Percentiles rank a stretch among this genome's conserved stretches.
phyloP scores from a whole-genome alignment of 2,113 vertebrate species.

The Callocephalon fimbriatum region DNA sequence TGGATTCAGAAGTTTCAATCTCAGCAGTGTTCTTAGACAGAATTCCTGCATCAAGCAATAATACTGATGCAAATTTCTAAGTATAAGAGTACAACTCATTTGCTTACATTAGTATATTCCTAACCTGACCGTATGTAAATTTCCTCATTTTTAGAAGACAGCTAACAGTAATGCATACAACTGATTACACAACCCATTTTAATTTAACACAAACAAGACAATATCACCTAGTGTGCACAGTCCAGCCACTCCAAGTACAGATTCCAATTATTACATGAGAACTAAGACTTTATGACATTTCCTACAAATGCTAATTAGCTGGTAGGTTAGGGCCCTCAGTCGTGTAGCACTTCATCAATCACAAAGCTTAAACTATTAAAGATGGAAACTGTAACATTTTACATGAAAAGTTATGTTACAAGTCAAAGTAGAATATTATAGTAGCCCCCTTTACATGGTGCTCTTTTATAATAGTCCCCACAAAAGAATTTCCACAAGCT shows the following conservation, averaged over 20 bases:
- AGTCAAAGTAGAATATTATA: conserved; percentile 35
- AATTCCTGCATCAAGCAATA: not conserved
- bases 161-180: not conserved
- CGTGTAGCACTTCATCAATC: conserved; percentile 67
- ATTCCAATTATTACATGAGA: conserved; percentile 47
- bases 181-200: not conserved
- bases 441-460: not conserved
- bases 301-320: conserved; percentile 66
- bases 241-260: not conserved
- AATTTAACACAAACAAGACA: not conserved
- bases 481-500: conserved; percentile 41
- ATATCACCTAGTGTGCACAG: not conserved
- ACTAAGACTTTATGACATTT: conserved; percentile 54
- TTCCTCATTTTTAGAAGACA: not conserved
- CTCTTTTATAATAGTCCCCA: conserved; percentile 1
- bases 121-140: not conserved
- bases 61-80: not conserved
- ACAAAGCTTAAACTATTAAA: conserved; percentile 61
- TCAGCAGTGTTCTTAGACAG: not conserved
- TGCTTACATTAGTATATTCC: not conserved
- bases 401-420: conserved; percentile 36
- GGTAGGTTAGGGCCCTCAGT: conserved; percentile 45
- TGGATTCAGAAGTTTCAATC: not conserved
- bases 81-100: not conserved
- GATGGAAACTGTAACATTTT: conserved; percentile 63